Percentiles rank a stretch among this genome's conserved stretches.
Conservation (phyloP, 1,140 invertebrate genomes). For the Drosophila rhopaloa region DNA sequence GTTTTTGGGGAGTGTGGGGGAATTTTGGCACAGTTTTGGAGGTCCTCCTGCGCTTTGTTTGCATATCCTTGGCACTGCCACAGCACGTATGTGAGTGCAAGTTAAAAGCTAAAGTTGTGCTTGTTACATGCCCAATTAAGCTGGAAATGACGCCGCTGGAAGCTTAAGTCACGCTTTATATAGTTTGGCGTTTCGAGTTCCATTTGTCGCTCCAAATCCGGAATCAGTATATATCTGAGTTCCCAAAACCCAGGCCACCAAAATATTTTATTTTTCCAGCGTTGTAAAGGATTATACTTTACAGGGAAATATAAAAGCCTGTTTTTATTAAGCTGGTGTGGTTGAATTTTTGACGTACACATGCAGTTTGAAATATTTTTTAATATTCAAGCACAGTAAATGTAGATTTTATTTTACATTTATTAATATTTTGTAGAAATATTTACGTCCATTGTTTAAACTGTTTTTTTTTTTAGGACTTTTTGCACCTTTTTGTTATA, state of each 20-base stretch:
- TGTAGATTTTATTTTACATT: no score
- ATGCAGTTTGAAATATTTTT: neutral
- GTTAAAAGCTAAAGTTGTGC: slow-evolving; percentile 65
- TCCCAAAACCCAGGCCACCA: slow-evolving; percentile 3
- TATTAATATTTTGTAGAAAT: no score
- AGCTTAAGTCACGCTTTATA: slow-evolving; percentile 77
- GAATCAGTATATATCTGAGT: slow-evolving; percentile 10
- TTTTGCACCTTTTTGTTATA: no score
- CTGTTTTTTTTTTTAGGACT: no score
- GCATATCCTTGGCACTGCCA: slow-evolving; percentile 47
- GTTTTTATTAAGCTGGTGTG: neutral
- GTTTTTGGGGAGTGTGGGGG: slow-evolving; percentile 19
- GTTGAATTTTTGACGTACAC: neutral
- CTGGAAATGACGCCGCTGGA: slow-evolving; percentile 74
- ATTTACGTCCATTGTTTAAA: no score
- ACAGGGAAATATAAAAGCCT: neutral
- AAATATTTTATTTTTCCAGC: slow-evolving; percentile 1
- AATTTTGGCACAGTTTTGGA: slow-evolving; percentile 24
- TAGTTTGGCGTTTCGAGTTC: slow-evolving; percentile 54
- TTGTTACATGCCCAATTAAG: slow-evolving; percentile 80
- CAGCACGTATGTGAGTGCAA: slow-evolving; percentile 29
- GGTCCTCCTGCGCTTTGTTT: slow-evolving; percentile 42
- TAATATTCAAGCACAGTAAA: no score
- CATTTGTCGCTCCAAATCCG: slow-evolving; percentile 26
- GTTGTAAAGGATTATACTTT: no score